phyloP scores from a whole-genome alignment of 2,113 vertebrate genomes.

The Uria aalge region DNA sequence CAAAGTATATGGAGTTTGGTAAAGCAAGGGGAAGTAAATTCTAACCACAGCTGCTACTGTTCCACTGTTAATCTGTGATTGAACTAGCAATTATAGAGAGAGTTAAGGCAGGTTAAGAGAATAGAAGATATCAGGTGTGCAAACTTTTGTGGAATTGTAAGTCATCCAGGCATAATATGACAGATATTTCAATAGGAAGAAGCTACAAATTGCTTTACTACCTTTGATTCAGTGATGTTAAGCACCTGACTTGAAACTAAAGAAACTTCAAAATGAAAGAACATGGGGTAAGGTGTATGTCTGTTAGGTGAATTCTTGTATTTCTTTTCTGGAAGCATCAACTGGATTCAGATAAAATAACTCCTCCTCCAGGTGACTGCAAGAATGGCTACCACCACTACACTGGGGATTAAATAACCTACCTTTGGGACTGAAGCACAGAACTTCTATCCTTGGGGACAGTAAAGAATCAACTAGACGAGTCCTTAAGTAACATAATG shows the following conservation, averaged over 20 bases:
- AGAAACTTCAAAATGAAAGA: not conserved
- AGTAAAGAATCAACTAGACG: not conserved
- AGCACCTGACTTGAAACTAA: not conserved
- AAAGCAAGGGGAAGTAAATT: not conserved
- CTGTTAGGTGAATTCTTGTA: not conserved
- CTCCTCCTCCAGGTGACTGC: not conserved
- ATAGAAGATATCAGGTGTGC: not conserved
- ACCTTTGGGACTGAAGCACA: not conserved
- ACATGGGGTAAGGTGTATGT: fast-evolving
- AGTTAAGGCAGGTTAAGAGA: not conserved
- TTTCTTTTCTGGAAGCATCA: not conserved
- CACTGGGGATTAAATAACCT: not conserved
- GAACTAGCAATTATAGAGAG: not conserved
- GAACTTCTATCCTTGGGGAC: not conserved
- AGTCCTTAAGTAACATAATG: not conserved
- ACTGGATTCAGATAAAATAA: not conserved
- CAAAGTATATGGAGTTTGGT: not conserved
- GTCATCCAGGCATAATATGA: not conserved
- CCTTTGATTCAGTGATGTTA: not conserved
- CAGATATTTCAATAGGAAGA: not conserved
- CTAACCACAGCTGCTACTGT: not conserved
- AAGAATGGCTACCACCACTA: not conserved
- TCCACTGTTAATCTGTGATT: not conserved
- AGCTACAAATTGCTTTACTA: not conserved
- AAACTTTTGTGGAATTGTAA: not conserved